phyloP scores from a whole-genome alignment of 2,113 vertebrate genomes.

The Psophia crepitans region DNA sequence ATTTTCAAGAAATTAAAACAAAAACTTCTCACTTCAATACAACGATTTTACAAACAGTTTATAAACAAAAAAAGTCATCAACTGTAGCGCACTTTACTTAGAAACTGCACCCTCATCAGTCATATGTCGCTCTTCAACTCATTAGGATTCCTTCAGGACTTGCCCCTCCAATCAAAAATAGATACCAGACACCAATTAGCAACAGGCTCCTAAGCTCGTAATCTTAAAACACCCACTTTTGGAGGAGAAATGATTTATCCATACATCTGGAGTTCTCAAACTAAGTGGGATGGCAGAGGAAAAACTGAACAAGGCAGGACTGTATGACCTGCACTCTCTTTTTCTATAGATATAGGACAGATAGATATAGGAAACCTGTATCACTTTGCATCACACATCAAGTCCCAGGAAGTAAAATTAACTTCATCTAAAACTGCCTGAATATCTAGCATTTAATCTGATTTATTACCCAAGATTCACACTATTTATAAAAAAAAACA shows the following conservation, averaged over 20 bases:
- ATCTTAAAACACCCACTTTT: not conserved
- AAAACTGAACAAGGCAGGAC: not conserved
- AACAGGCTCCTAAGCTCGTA: not conserved
- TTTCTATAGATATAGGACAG: too few relatives aligned
- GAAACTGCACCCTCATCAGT: not conserved
- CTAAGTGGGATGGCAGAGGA: not conserved
- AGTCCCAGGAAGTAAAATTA: not conserved
- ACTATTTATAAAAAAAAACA: not conserved
- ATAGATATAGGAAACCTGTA: not conserved
- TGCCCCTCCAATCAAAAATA: not conserved
- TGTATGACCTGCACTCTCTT: not conserved
- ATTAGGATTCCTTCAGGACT: not conserved
- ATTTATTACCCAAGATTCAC: not conserved
- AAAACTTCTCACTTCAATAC: not conserved
- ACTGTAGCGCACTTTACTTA: accelerated
- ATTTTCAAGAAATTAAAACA: not conserved
- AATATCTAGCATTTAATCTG: not conserved
- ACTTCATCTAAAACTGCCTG: not conserved
- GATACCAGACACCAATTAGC: not conserved
- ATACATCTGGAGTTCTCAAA: not conserved
- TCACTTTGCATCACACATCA: too few relatives aligned
- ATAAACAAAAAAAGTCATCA: not conserved
- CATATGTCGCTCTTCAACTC: accelerated
- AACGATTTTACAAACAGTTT: not conserved
- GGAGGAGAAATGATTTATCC: not conserved